Conservation (phyloP, 2,888 invertebrate species). For the Alloscopus bannaensis region DNA sequence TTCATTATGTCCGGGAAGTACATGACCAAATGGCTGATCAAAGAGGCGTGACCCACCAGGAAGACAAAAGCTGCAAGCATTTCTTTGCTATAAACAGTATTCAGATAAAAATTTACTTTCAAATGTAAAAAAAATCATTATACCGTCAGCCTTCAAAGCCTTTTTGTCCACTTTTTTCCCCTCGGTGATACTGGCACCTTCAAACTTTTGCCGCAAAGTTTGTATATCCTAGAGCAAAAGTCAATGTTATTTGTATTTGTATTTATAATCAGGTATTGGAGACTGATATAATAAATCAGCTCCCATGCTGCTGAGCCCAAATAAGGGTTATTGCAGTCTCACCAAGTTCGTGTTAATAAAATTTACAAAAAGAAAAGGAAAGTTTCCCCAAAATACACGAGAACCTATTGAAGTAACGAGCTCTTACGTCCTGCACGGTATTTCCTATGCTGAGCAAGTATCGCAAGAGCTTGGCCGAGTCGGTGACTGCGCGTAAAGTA, state of each 20-base stretch:
- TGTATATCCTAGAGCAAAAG: constrained; percentile 46
- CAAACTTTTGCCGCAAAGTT: constrained; percentile 53
- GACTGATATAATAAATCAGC: too few species aligned
- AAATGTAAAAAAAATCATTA: constrained; percentile 1
- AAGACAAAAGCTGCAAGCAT: constrained; percentile 65
- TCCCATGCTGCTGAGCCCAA: too few species aligned
- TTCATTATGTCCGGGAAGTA: constrained; percentile 70
- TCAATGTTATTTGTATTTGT: too few species aligned
- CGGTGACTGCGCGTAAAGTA: constrained; percentile 63
- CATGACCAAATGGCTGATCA: constrained; percentile 65
- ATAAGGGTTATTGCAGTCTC: too few species aligned
- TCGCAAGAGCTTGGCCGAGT: constrained; percentile 65
- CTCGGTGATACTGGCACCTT: constrained; percentile 24
- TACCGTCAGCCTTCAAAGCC: constrained; percentile 62
- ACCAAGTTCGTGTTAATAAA: too few species aligned
- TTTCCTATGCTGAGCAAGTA: constrained; percentile 69
- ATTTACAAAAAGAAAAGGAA: too few species aligned
- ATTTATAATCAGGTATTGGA: too few species aligned
- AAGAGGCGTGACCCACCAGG: constrained; percentile 64
- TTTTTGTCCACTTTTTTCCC: constrained; percentile 45
- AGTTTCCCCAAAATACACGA: too few species aligned
- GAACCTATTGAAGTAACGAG: background rate
- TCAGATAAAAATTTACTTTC: background rate
- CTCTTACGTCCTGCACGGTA: constrained; percentile 68
- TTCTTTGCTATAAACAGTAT: too few species aligned